These are phyloP conservation scores for Venustaconcha ellipsiformis DNA, from an alignment of 1,140 invertebrate genomes.

Conservation along the genomic window DNA sequence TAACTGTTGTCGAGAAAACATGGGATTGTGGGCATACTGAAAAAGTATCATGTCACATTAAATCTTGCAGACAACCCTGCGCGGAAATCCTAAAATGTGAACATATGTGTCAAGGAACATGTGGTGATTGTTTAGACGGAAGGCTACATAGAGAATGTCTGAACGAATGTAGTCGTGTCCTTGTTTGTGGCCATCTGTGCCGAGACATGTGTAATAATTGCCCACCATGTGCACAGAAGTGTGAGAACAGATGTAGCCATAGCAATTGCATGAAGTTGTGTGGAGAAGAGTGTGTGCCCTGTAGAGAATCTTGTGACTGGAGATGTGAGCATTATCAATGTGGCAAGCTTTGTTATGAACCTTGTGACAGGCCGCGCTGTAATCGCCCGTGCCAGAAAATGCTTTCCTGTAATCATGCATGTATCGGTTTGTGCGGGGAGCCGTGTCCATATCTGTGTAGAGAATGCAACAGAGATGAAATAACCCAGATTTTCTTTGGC, in stretches of 20 bases:
- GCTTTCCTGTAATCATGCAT: slow-evolving; percentile 75
- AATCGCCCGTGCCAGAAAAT: slow-evolving; percentile 39
- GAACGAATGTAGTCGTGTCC: slow-evolving; percentile 49
- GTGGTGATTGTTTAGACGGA: slow-evolving; percentile 72
- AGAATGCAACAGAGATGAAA: slow-evolving; percentile 64
- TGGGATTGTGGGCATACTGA: slow-evolving; percentile 62
- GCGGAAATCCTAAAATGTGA: slow-evolving; percentile 38
- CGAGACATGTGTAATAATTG: slow-evolving; percentile 65
- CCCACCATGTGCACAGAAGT: slow-evolving; percentile 74
- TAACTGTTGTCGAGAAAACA: slow-evolving; percentile 17
- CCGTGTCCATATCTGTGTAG: slow-evolving; percentile 65
- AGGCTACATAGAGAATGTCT: slow-evolving; percentile 73
- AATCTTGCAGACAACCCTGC: slow-evolving; percentile 32
- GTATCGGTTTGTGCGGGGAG: slow-evolving; percentile 76
- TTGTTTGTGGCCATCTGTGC: slow-evolving; percentile 67
- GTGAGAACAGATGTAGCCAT: slow-evolving; percentile 73
- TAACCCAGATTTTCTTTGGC: slow-evolving; percentile 73
- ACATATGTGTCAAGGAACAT: slow-evolving; percentile 49
- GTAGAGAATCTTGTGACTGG: slow-evolving; percentile 71
- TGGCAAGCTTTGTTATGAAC: slow-evolving; percentile 72
- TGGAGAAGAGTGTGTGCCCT: slow-evolving; percentile 74
- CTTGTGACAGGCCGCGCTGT: slow-evolving; percentile 69
- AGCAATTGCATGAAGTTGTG: slow-evolving; percentile 73
- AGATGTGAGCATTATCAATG: slow-evolving; percentile 74
- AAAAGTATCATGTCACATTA: slow-evolving; percentile 39